These are phyloP conservation scores for Epirrhoe alternata DNA, from an alignment of 2,888 invertebrate genomes.

Conservation along the genomic window DNA sequence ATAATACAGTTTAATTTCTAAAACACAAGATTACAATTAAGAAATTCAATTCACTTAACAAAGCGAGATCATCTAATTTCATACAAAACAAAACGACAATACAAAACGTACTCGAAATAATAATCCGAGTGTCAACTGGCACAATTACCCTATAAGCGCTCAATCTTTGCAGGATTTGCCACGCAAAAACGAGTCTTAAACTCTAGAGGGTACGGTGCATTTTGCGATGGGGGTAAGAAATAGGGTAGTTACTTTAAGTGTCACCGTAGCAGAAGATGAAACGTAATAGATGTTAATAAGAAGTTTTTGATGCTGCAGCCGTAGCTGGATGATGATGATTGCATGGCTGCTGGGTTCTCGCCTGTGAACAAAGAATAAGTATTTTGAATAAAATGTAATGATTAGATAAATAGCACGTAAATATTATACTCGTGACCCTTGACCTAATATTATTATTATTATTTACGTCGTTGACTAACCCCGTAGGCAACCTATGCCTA, in stretches of 20 bases:
- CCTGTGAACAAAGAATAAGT: conserved; percentile 79
- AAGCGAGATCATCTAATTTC: conserved; percentile 23
- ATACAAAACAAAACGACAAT: conserved; percentile 25
- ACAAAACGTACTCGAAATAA: conserved; percentile 44
- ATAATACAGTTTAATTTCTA: conserved; percentile 10
- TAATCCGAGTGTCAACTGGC: conserved; percentile 31
- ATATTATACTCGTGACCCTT: too few species aligned
- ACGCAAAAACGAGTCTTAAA: conserved; percentile 52
- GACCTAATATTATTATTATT: too few species aligned
- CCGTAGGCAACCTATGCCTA: too few species aligned
- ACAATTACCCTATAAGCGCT: conserved; percentile 28
- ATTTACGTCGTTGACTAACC: too few species aligned
- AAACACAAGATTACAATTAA: conserved; percentile 25
- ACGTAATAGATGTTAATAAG: conserved; percentile 58
- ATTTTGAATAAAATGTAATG: not conserved
- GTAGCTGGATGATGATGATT: conserved; percentile 84
- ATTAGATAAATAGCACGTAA: not conserved
- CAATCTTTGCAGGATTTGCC: conserved; percentile 33
- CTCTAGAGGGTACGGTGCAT: conserved; percentile 44
- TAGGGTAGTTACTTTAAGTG: conserved; percentile 56
- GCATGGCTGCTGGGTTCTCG: conserved; percentile 93
- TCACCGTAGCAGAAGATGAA: conserved; percentile 72
- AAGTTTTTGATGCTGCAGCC: conserved; percentile 56
- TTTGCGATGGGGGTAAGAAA: conserved; percentile 26
- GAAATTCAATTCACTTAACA: conserved; percentile 28